Conservation (phyloP, 2,888 invertebrate genomes). For the Lagria hirta region DNA sequence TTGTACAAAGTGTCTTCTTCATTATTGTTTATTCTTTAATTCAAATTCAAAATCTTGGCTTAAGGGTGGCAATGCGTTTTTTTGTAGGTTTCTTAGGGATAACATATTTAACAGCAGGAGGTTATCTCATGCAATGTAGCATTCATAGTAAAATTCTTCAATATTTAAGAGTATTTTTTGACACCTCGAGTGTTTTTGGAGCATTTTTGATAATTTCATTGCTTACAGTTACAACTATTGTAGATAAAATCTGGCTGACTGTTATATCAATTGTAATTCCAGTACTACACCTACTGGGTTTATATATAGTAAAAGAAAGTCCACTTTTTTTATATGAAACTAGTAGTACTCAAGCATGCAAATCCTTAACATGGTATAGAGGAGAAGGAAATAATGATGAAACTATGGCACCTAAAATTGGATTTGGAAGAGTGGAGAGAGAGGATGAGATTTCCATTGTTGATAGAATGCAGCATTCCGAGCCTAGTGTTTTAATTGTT, state of each 20-base stretch:
- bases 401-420: constrained; percentile 35
- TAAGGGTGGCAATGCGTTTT: constrained; percentile 26
- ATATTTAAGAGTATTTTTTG: constrained; percentile 26
- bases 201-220: constrained; percentile 10
- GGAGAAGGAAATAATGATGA: constrained; percentile 35
- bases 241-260: constrained; percentile 16
- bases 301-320: constrained; percentile 38
- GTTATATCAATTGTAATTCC: constrained; percentile 25
- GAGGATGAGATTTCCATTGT: no score
- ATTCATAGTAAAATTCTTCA: constrained; percentile 23
- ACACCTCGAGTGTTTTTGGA: constrained; percentile 24
- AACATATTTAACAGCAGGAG: constrained; percentile 34
- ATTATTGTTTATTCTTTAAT: constrained; percentile 31
- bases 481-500: no score
- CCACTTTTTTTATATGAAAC: constrained; percentile 39
- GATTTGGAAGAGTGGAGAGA: no score
- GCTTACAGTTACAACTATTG: neutral
- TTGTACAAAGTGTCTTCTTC: constrained; percentile 33
- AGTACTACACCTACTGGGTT: constrained; percentile 27
- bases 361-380: constrained; percentile 36
- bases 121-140: constrained; percentile 33
- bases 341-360: constrained; percentile 29
- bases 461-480: no score
- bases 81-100: constrained; percentile 38
- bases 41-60: constrained; percentile 7